Conservation (phyloP, 2,797 vertebrate genomes). For the Anabas testudineus region DNA sequence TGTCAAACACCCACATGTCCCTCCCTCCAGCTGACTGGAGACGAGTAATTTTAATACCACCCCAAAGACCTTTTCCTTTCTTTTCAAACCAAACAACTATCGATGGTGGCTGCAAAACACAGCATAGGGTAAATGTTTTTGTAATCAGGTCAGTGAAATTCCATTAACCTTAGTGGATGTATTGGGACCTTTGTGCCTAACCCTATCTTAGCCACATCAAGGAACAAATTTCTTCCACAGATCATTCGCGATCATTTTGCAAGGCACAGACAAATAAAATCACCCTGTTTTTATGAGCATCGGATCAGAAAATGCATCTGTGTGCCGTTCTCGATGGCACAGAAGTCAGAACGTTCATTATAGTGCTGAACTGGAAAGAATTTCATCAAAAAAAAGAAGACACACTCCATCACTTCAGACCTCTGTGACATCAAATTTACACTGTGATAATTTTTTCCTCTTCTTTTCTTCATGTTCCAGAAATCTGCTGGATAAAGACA, state of each 20-base stretch:
- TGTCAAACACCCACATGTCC: constrained; percentile 1
- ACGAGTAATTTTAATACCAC: not conserved
- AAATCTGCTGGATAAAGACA: constrained; percentile 96
- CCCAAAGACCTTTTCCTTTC: not conserved
- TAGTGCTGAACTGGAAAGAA: no score
- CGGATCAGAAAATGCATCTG: not conserved
- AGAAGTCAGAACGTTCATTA: not conserved
- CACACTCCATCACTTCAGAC: not conserved
- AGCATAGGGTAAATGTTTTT: not conserved
- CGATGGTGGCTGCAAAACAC: no score
- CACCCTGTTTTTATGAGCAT: not conserved
- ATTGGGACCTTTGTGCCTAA: no score
- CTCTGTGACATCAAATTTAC: not conserved
- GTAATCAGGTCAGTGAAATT: not conserved
- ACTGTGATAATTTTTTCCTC: constrained; percentile 18
- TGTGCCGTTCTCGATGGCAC: not conserved
- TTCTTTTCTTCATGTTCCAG: constrained; percentile 75
- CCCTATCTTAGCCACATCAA: no score
- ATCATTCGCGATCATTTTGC: no score
- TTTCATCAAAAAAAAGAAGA: not conserved
- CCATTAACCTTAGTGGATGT: no score
- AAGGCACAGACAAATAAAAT: not conserved
- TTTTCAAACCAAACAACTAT: not conserved
- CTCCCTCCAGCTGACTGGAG: not conserved
- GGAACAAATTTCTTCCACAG: not conserved